Conservation (phyloP, 1,140 invertebrate species). For the Antheraea pernyi region DNA sequence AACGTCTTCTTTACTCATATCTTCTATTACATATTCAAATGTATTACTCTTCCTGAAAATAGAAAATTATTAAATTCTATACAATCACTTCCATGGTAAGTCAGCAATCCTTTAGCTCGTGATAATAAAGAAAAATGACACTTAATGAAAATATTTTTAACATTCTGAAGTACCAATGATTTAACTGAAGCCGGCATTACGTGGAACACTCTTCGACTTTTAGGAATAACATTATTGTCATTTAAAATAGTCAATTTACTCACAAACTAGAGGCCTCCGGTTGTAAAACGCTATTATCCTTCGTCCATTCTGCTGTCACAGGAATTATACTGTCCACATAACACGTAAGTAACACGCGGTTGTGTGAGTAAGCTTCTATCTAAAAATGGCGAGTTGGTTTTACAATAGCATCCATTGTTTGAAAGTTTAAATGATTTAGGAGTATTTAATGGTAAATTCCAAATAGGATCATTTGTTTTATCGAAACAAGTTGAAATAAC, state of each 20-base stretch:
- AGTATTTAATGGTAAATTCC: no score
- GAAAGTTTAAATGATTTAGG: not conserved
- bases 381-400: conserved; percentile 9
- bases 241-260: conserved; percentile 25
- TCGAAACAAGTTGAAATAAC: no score
- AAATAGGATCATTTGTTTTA: no score
- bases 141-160: no score
- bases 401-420: not conserved
- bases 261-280: conserved; percentile 50
- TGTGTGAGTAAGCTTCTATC: conserved; percentile 40
- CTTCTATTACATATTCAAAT: conserved; percentile 55
- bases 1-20: conserved; percentile 48
- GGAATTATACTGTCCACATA: conserved; percentile 64
- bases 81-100: no score
- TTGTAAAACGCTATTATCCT: conserved; percentile 30
- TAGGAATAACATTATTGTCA: no score
- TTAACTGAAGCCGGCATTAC: no score
- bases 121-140: no score
- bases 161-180: no score
- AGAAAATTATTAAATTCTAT: no score
- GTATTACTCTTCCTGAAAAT: conserved; percentile 59
- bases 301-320: conserved; percentile 53
- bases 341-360: conserved; percentile 47
- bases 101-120: no score
- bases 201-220: no score